A percentile compares a stretch with the other conserved stretches of the same genome.
Conservation (phyloP, 2,888 invertebrate genomes). For the Cactoblastis cactorum region DNA sequence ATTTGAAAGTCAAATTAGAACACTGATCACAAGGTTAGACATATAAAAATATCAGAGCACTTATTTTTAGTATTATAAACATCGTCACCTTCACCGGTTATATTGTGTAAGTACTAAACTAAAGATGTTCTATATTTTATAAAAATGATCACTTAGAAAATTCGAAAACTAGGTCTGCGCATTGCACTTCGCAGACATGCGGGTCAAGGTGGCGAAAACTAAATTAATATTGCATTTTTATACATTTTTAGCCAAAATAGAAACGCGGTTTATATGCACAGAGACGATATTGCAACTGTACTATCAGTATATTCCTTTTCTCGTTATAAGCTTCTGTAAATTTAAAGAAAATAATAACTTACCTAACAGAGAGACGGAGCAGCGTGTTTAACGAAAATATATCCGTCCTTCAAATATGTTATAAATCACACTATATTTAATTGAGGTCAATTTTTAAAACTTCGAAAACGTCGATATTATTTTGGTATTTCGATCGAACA, state of each 20-base stretch:
- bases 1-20: constrained; percentile 1
- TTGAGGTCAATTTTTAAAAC: constrained; percentile 17
- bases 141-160: constrained; percentile 23
- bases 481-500: constrained; percentile 27
- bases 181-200: constrained; percentile 39
- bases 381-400: constrained; percentile 32
- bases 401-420: constrained; percentile 19
- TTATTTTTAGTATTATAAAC: constrained; percentile 9
- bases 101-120: background rate
- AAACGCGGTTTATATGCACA: background rate
- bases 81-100: constrained; percentile 9
- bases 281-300: constrained; percentile 2
- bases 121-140: background rate
- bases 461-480: constrained; percentile 22
- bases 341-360: constrained; percentile 35
- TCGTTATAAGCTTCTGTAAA: constrained; percentile 10
- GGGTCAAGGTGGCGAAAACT: constrained; percentile 57
- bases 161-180: constrained; percentile 42
- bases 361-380: constrained; percentile 39
- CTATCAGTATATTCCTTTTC: constrained; percentile 39
- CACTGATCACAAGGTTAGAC: constrained; percentile 8
- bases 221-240: constrained; percentile 36
- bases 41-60: constrained; percentile 6
- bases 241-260: background rate
- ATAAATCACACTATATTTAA: constrained; percentile 31